A percentile compares a stretch with the other conserved stretches of the same genome.
Conservation (phyloP, 2,113 vertebrate genomes). For the Phyllostomus hastatus region DNA sequence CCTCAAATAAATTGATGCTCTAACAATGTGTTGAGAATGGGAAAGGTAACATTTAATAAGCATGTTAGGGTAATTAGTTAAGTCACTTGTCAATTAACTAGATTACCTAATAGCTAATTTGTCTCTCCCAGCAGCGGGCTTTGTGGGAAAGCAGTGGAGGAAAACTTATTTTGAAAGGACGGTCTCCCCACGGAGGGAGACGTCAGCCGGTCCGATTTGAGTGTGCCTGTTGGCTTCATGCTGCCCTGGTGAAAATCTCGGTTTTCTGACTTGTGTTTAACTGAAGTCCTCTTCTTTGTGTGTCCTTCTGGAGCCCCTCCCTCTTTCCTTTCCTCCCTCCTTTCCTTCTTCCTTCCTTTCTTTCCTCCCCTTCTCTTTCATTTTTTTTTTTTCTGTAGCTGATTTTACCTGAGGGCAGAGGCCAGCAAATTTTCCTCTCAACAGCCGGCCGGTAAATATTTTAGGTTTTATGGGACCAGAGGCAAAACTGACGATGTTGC, state of each 20-base stretch:
- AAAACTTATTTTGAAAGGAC: conserved; percentile 43
- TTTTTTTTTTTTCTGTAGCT: not conserved
- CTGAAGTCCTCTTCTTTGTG: not conserved
- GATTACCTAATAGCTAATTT: conserved; percentile 67
- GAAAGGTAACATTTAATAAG: conserved; percentile 71
- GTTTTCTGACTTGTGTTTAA: not conserved
- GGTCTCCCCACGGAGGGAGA: not conserved
- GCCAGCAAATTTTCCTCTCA: not conserved
- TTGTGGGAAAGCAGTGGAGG: conserved; percentile 54
- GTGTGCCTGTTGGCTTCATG: not conserved
- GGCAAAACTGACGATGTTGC: accelerated
- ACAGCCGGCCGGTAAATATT: not conserved
- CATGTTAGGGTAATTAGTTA: conserved; percentile 69
- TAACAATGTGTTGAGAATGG: conserved; percentile 42
- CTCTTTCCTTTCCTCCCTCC: not conserved
- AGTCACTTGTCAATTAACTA: conserved; percentile 73
- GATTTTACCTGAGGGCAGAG: not conserved
- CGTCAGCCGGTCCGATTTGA: accelerated
- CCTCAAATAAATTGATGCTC: conserved; percentile 23
- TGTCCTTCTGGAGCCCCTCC: too few relatives aligned
- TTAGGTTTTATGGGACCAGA: not conserved
- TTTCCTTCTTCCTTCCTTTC: accelerated
- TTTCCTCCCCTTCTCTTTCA: too few relatives aligned
- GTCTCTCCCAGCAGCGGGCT: conserved; percentile 52
- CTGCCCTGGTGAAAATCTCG: accelerated